phyloP scores from a whole-genome alignment of 2,797 vertebrate genomes.

The Neosilurus hyrtlii region DNA sequence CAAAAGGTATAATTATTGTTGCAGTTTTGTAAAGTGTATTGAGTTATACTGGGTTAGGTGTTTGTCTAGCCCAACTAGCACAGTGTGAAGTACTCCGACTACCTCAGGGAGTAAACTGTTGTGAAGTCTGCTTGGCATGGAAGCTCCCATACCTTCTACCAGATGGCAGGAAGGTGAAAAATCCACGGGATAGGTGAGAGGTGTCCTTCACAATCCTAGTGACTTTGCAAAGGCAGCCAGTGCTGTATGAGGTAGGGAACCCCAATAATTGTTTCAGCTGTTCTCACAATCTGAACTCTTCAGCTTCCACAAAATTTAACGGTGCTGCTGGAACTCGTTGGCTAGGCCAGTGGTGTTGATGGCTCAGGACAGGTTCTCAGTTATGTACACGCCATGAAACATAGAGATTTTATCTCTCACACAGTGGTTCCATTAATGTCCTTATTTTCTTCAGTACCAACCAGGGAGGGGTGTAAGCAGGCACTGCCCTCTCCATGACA shows the following conservation, averaged over 20 bases:
- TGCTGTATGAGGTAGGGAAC: background rate
- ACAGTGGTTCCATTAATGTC: no score
- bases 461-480: no score
- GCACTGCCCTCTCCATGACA: no score
- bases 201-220: no score
- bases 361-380: background rate
- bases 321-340: no score
- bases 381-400: no score
- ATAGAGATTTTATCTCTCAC: no score
- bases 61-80: background rate
- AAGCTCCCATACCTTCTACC: background rate
- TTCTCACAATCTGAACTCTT: background rate
- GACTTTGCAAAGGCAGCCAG: background rate
- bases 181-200: background rate
- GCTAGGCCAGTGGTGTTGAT: background rate
- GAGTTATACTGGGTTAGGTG: background rate
- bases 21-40: no score
- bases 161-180: background rate
- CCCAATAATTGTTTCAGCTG: background rate
- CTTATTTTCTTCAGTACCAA: no score
- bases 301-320: background rate
- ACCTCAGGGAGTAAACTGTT: background rate
- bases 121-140: background rate
- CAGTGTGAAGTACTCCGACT: background rate
- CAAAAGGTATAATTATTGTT: no score